Base-by-base conservation (phyloP, 2,797 vertebrate genomes). In the Poeciliopsis infans region DNA sequence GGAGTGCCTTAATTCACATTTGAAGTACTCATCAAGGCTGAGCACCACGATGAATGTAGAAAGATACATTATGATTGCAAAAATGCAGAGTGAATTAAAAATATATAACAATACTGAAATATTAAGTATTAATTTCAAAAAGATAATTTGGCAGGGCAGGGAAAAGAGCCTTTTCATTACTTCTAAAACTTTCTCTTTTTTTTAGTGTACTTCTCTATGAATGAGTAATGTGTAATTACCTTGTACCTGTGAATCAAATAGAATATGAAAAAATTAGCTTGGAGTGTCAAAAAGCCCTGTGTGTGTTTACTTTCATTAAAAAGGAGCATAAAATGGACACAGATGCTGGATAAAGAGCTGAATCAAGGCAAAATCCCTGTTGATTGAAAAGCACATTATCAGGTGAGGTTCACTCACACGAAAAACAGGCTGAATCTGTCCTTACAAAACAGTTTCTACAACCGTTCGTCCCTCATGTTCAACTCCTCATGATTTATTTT, bases 1-100 rank as follows among this genome's bases (percentile, higher is more conserved):
- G 85, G 92, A 96, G 94, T 94, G 94, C 94, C 94, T 96, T 96
- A 96, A 96, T 96, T 96, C 95, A 95, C 94, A 95, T 96, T 91
- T 94, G 91, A 95, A 95, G 95, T 94, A 93, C 93, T 96, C 95
- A 96, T 96, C 95, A 96, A 94, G 95, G 92, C 93, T 84, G 88
- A 53, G 84, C 85, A 88, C 92, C 72, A 84, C 91, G 94, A 95
- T 93, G 87, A 95, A 94, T 95, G 93, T 95, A 87, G 93, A 96
- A 93, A 93, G 95, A 95, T 94, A 95, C 94, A 95, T 96, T 95
- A 95, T 95, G 95, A 95, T 95, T 96, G 93, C 93, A 95, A 92
- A 95, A 96, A 96, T 95, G 94, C 95, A 95, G 94, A 92, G 88
- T 66, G 84, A 91, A 96, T 96, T 84, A 96, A 96, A 96, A 95